Conservation (phyloP, 23 tunicate species). For the Phallusia fumigata region DNA sequence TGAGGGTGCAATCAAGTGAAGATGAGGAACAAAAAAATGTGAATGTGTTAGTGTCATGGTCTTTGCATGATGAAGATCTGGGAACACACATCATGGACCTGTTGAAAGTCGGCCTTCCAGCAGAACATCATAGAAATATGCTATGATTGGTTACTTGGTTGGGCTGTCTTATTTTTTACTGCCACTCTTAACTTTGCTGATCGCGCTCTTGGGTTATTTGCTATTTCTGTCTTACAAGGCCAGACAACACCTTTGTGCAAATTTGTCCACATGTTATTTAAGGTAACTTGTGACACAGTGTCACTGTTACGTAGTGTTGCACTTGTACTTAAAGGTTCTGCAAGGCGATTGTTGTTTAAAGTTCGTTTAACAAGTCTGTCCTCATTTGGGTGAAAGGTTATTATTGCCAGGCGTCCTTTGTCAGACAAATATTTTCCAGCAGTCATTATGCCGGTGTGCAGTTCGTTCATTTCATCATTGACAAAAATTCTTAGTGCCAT, state of each 20-base stretch:
- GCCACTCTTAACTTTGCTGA: conserved; percentile 73
- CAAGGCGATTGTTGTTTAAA: neutral
- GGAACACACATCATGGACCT: conserved; percentile 77
- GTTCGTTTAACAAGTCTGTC: conserved; percentile 42
- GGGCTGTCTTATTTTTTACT: neutral
- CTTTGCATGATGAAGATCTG: conserved; percentile 77
- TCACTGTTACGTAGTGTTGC: neutral
- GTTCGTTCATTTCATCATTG: conserved; percentile 87
- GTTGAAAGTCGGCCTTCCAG: conserved; percentile 60
- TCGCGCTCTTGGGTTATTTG: conserved; percentile 57
- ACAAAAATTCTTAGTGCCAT: conserved; percentile 87
- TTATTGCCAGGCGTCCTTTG: conserved; percentile 43
- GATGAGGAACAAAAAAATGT: conserved; percentile 27
- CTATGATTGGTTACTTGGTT: neutral
- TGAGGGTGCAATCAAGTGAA: conserved; percentile 27
- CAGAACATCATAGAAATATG: neutral
- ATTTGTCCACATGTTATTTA: neutral
- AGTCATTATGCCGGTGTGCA: conserved; percentile 37
- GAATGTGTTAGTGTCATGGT: conserved; percentile 56
- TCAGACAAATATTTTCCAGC: conserved; percentile 53
- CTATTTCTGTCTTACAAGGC: conserved; percentile 40
- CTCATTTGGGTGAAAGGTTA: conserved; percentile 79
- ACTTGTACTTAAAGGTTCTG: no score
- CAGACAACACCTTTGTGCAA: neutral
- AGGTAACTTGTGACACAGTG: no score